Base-by-base conservation (phyloP, 2,888 invertebrate genomes). In the Acleris laterana region DNA sequence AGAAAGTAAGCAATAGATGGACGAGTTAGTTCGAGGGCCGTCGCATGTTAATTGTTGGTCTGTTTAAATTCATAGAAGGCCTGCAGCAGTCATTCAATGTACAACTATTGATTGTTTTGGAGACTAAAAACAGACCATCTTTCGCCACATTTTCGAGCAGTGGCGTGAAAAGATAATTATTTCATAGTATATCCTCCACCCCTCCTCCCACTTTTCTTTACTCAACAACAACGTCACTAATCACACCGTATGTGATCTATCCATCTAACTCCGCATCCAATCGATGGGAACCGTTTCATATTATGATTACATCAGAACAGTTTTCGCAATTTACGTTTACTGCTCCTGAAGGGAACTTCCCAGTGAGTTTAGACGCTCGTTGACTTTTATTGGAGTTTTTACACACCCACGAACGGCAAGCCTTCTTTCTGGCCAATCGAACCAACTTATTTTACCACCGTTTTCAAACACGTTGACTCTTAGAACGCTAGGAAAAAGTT, bases 301-400 rank as follows among this genome's bases (percentile, higher is more conserved):
- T 81, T 78, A 78, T 75, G 78, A 79, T 80, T 77, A 76, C 75
- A 71, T 56, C 66, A 64, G 71, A 76, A 71, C 73, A 71, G 73
- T 77, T 77, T 73, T 71, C 73, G 73, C 76, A 76, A 76, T 79
- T 78, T 74, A 75, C 72, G 74, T 75, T 79, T 75, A 75, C 71
- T 69, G 72, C 74, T 70, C 50, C 59, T 56, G 65, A 20, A 62
- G 55, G 69, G 65, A 78, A 78, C 71, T 79, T 75, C 22, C 72
- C 73, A 60, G 66, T 70, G 72, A 81, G 80, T 83, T 85, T 84
- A 82, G 81, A 74, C 70, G 77, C 80, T 81, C 83, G 82, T 85
- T 83, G 80, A 79, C 74, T 88, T 87, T 88, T 88, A 88, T 81
- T 75, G 79, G 77, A 80, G 77, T 86, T 88, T 87, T 87, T 87